A percentile compares a stretch with the other conserved stretches of the same genome.
These are phyloP conservation scores for Melinaea menophilus DNA, from an alignment of 2,888 invertebrate species.

Conservation along the genomic window DNA sequence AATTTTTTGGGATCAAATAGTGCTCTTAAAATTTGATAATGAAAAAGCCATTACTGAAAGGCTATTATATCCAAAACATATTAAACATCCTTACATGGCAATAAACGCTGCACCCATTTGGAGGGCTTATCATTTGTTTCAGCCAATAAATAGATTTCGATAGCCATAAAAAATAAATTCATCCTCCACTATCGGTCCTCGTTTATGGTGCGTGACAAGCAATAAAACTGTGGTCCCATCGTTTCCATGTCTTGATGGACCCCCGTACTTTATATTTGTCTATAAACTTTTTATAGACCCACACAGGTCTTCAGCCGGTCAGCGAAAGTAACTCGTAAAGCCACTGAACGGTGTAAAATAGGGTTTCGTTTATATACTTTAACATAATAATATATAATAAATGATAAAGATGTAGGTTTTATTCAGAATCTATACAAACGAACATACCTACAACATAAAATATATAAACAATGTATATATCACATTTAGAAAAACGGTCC, in stretches of 20 bases:
- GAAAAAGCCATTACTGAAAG: too few relatives aligned
- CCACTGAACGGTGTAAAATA: slow-evolving; percentile 61
- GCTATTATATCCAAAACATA: too few relatives aligned
- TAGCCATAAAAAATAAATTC: slow-evolving; percentile 55
- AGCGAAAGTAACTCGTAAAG: slow-evolving; percentile 72
- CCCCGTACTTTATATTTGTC: slow-evolving; percentile 66
- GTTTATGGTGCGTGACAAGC: slow-evolving; percentile 75
- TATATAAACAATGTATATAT: too few relatives aligned
- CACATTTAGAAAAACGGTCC: too few relatives aligned
- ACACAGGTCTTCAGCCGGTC: slow-evolving; percentile 58
- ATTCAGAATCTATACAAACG: too few relatives aligned
- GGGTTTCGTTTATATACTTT: slow-evolving; percentile 20
- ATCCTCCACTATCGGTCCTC: slow-evolving; percentile 57
- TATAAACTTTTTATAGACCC: slow-evolving; percentile 63
- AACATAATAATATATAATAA: slow-evolving; percentile 1
- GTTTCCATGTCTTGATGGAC: slow-evolving; percentile 68
- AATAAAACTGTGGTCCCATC: slow-evolving; percentile 72
- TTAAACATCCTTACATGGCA: not conserved
- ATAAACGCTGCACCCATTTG: slow-evolving; percentile 24
- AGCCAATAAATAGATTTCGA: slow-evolving; percentile 62
- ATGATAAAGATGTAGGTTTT: not conserved
- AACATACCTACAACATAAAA: too few relatives aligned
- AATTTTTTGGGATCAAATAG: too few relatives aligned
- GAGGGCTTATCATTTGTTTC: slow-evolving; percentile 26
- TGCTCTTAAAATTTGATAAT: too few relatives aligned